A percentile compares a stretch with the other conserved stretches of the same genome.
phyloP scores from a whole-genome alignment of 2,888 invertebrate species.

The Mythimna impura region DNA sequence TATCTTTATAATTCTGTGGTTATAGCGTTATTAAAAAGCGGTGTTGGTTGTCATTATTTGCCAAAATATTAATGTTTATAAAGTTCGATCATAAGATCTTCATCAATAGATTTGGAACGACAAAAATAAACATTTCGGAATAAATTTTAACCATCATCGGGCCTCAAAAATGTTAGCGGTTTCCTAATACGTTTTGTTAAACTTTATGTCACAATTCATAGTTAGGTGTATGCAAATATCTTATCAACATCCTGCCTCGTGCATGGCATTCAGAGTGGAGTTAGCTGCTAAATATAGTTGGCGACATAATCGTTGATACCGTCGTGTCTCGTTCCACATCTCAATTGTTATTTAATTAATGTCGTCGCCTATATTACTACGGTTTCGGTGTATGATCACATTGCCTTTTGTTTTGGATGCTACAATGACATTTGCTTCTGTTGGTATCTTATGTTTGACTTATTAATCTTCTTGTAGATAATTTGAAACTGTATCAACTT shows the following conservation, averaged over 20 bases:
- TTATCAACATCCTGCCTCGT: constrained; percentile 86
- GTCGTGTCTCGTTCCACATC: constrained; percentile 69
- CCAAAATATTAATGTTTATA: neutral
- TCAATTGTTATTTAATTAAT: constrained; percentile 67
- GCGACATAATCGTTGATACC: constrained; percentile 72
- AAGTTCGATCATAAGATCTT: neutral
- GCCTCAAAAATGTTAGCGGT: constrained; percentile 31
- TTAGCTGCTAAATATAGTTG: constrained; percentile 75
- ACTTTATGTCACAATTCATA: constrained; percentile 65
- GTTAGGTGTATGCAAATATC: constrained; percentile 82
- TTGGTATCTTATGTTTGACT: constrained; percentile 15
- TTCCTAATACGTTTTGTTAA: constrained; percentile 52
- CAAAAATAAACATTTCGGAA: neutral
- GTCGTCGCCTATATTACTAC: constrained; percentile 55
- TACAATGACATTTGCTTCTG: constrained; percentile 36
- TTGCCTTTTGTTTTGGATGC: constrained; percentile 33
- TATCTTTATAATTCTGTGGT: neutral
- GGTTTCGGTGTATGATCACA: constrained; percentile 59
- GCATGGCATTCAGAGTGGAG: constrained; percentile 79
- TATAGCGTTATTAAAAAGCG: neutral
- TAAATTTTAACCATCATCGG: neutral
- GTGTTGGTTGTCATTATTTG: constrained; percentile 1
- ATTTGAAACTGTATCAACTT: neutral
- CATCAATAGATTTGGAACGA: neutral
- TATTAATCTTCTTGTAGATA: constrained; percentile 10